Percentiles rank a stretch among this genome's conserved stretches.
Evolutionary conservation across 2,113 vertebrate species (phyloP).

Genomic region (Pituophis catenifer): DNA sequence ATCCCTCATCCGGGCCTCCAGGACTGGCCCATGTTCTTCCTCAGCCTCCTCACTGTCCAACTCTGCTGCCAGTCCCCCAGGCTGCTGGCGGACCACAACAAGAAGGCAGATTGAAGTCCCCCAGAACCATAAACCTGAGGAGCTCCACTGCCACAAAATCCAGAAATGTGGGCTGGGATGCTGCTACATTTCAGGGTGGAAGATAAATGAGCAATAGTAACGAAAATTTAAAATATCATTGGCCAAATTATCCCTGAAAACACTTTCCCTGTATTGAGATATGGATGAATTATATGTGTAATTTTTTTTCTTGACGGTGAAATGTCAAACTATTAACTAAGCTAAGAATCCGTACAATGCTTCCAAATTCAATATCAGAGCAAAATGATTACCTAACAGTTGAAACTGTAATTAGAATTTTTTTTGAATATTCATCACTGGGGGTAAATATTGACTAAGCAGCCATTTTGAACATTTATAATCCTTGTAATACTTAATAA

Average conservation of each 20-base stretch:
- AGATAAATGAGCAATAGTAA: neutral
- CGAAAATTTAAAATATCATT: neutral
- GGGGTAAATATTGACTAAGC: neutral
- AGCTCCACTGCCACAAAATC: neutral
- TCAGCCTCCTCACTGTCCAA: no score
- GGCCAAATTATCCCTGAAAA: rapidly evolving
- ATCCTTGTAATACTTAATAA: neutral
- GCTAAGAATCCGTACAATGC: neutral
- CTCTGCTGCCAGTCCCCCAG: no score
- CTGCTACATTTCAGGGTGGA: neutral
- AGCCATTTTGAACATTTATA: neutral
- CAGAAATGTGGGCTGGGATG: neutral
- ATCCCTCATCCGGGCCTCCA: no score
- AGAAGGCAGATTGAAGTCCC: neutral
- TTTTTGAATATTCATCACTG: neutral
- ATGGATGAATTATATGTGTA: neutral
- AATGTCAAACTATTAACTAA: neutral
- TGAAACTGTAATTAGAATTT: neutral
- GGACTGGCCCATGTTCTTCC: no score
- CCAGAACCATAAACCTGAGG: neutral
- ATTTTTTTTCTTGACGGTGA: neutral
- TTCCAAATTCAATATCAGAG: neutral
- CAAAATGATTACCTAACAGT: neutral
- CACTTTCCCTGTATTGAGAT: rapidly evolving
- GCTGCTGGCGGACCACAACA: no score